Conservation (phyloP, 2,888 invertebrate genomes). For the Archaeoteleia sp. region DNA sequence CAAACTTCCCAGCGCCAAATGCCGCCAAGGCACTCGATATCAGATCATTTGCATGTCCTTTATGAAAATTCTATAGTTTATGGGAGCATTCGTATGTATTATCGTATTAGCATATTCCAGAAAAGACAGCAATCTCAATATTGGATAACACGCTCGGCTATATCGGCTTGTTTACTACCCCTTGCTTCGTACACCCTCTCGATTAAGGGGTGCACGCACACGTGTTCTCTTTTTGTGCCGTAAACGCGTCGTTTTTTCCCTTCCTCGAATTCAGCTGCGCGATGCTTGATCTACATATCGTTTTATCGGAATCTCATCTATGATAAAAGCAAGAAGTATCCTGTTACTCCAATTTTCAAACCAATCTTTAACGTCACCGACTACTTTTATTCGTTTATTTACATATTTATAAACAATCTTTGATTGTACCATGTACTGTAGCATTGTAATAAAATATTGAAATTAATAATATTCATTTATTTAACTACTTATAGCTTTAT, state of each 20-base stretch:
- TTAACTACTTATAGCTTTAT: too few relatives aligned
- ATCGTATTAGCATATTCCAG: constrained; percentile 74
- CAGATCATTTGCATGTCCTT: constrained; percentile 73
- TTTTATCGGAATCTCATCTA: constrained; percentile 50
- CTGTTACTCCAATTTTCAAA: constrained; percentile 14
- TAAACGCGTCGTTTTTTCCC: constrained; percentile 63
- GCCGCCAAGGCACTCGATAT: constrained; percentile 65
- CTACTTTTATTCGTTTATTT: too few relatives aligned
- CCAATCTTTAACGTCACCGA: too few relatives aligned
- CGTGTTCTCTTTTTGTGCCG: constrained; percentile 60
- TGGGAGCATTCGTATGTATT: constrained; percentile 74
- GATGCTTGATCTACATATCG: constrained; percentile 58
- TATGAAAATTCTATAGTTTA: constrained; percentile 75
- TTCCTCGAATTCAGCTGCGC: constrained; percentile 54
- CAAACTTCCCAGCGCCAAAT: constrained; percentile 44
- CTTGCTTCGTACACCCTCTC: constrained; percentile 51
- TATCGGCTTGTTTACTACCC: constrained; percentile 73
- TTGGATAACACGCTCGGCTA: constrained; percentile 69
- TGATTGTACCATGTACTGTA: too few relatives aligned
- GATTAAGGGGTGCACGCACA: constrained; percentile 55
- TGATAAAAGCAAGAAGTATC: constrained; percentile 31
- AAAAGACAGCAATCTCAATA: constrained; percentile 75
- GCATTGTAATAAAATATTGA: too few relatives aligned
- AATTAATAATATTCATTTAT: too few relatives aligned
- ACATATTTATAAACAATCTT: too few relatives aligned